phyloP scores from a whole-genome alignment of 1,140 invertebrate species.

The Habropoda laboriosa region DNA sequence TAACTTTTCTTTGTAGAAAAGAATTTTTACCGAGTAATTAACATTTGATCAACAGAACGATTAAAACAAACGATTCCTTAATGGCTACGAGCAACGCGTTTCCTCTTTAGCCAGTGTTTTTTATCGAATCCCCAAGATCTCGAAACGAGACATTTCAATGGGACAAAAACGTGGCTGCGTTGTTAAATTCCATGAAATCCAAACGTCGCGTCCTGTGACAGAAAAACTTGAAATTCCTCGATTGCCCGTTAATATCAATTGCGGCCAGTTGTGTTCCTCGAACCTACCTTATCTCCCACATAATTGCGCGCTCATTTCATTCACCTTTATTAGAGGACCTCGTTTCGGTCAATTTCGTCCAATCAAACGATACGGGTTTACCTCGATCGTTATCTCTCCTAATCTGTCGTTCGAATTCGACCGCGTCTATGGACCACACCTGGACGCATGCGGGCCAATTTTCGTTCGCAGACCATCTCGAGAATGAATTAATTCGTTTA shows the following conservation, averaged over 20 bases:
- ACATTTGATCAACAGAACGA: background rate
- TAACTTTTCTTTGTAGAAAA: too few species aligned
- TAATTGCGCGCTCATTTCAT: conserved; percentile 59
- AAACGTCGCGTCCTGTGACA: background rate
- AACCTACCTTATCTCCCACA: conserved; percentile 66
- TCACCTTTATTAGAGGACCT: conserved; percentile 63
- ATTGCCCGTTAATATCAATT: conserved; percentile 68
- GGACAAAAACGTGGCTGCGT: background rate
- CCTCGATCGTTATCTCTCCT: conserved; percentile 60
- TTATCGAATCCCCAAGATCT: background rate
- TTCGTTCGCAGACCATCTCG: background rate
- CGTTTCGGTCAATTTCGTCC: conserved; percentile 66
- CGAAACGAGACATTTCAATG: background rate
- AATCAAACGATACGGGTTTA: conserved; percentile 73
- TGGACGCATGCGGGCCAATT: conserved; percentile 73
- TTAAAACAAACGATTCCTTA: background rate
- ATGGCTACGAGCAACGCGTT: background rate
- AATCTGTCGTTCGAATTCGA: conserved; percentile 55
- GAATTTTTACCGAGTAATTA: too few species aligned
- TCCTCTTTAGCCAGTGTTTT: too few species aligned
- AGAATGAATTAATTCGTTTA: conserved; percentile 52
- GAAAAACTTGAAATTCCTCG: conserved; percentile 19
- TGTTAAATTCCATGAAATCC: conserved; percentile 17
- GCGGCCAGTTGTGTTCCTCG: conserved; percentile 37
- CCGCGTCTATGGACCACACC: conserved; percentile 62